Evolutionary conservation across 2,888 invertebrate genomes (phyloP).

Genomic region (Ormyrus nitidulus): DNA sequence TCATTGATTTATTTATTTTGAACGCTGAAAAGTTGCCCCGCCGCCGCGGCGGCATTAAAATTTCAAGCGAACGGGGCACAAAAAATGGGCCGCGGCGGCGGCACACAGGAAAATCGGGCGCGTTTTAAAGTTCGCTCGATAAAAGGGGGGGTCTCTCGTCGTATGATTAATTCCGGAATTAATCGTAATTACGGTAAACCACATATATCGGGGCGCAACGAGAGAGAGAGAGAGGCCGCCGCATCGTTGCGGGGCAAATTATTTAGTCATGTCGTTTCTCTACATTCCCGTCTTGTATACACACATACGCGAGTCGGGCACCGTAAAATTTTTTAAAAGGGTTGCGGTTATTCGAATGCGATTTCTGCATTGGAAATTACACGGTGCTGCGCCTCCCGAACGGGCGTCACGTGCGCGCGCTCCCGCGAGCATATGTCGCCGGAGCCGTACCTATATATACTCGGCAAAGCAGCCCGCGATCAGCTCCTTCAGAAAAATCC

Average conservation of each 20-base stretch:
- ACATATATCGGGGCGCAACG: constrained; percentile 2
- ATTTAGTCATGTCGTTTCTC: constrained; percentile 9
- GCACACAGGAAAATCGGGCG: not conserved
- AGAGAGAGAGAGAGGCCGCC: not conserved
- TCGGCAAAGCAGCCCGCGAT: no score
- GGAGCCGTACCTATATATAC: no score
- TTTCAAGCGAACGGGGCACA: not conserved
- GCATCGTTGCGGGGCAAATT: constrained; percentile 21
- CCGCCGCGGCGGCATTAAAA: constrained; percentile 8
- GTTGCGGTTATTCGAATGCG: constrained; percentile 45
- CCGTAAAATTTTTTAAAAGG: constrained; percentile 53
- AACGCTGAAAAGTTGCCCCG: constrained; percentile 39
- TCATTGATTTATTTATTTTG: constrained; percentile 44
- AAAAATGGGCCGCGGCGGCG: constrained; percentile 8
- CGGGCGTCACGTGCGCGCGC: no score
- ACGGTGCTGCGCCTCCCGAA: not conserved
- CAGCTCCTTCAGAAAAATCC: no score
- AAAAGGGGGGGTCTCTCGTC: no score
- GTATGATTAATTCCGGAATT: constrained; percentile 52
- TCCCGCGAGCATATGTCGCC: no score
- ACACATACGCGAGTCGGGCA: not conserved
- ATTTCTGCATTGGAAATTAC: constrained; percentile 46
- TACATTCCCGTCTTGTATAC: not conserved
- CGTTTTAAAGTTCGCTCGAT: constrained; percentile 27
- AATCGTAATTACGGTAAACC: constrained; percentile 53